Percentiles rank a stretch among this genome's conserved stretches.
phyloP scores from a whole-genome alignment of 2,888 invertebrate genomes.

The Drosophila lutescens region DNA sequence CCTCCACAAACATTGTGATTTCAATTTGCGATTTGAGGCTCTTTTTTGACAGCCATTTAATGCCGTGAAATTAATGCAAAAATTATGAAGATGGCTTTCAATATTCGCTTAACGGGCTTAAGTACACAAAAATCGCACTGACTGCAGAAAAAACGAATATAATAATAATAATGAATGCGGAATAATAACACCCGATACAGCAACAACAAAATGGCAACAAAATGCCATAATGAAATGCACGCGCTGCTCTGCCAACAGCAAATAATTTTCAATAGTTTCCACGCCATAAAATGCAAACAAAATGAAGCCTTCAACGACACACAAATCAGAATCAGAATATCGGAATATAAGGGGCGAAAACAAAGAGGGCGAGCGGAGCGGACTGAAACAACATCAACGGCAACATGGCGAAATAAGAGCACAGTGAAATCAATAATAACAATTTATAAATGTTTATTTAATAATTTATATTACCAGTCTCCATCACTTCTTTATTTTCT shows the following conservation, averaged over 20 bases:
- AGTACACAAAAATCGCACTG: slow-evolving; percentile 47
- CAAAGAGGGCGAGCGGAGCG: background rate
- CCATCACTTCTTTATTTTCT: slow-evolving; percentile 13
- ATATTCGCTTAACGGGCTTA: slow-evolving; percentile 52
- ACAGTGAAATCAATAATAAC: slow-evolving; percentile 47
- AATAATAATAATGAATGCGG: slow-evolving; percentile 25
- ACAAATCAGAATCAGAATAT: slow-evolving; percentile 25
- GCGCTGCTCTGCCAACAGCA: slow-evolving; percentile 38
- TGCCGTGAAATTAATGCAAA: slow-evolving; percentile 13
- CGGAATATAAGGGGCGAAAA: background rate
- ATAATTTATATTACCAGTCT: slow-evolving; percentile 43
- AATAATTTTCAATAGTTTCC: slow-evolving; percentile 61
- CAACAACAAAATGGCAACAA: slow-evolving; percentile 29
- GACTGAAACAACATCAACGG: slow-evolving; percentile 6
- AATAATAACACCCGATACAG: slow-evolving; percentile 16
- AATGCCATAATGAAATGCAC: slow-evolving; percentile 48
- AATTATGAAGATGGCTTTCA: slow-evolving; percentile 37
- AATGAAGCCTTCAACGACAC: slow-evolving; percentile 56
- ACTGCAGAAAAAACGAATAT: background rate
- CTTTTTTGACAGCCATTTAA: slow-evolving; percentile 16
- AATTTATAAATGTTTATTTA: slow-evolving; percentile 54
- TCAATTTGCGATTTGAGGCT: slow-evolving; percentile 36
- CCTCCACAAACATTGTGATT: slow-evolving; percentile 63
- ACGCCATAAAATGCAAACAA: slow-evolving; percentile 67
- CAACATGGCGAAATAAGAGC: slow-evolving; percentile 10